phyloP scores from a whole-genome alignment of 2,797 vertebrate species.

The Streptopelia turtur region DNA sequence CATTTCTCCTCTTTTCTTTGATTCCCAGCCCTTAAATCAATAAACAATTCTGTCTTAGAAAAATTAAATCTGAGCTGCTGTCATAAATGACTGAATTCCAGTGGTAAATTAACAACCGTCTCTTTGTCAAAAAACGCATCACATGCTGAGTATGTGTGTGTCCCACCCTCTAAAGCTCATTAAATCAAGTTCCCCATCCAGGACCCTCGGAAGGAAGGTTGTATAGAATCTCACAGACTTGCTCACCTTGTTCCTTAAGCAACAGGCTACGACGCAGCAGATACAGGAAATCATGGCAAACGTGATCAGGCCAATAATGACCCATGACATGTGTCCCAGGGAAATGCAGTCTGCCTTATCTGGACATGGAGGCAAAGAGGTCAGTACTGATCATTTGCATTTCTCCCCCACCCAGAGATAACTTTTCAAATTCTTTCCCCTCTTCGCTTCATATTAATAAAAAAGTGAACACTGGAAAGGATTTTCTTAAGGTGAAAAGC shows the following conservation, averaged over 20 bases:
- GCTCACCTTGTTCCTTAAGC: constrained; percentile 74
- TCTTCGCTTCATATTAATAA: background rate
- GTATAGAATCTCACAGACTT: background rate
- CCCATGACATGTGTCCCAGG: constrained; percentile 51
- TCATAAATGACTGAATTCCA: constrained; percentile 1
- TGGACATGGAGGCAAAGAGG: background rate
- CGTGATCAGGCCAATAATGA: constrained; percentile 47
- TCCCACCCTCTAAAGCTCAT: background rate
- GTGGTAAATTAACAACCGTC: constrained; percentile 9
- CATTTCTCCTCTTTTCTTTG: background rate
- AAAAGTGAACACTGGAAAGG: background rate
- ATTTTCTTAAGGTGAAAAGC: background rate
- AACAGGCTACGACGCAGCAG: constrained; percentile 43
- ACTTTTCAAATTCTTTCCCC: background rate
- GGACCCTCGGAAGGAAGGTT: background rate
- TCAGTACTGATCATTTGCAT: background rate
- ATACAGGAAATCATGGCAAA: constrained; percentile 34
- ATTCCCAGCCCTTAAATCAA: constrained; percentile 38
- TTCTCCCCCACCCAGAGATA: fast-evolving
- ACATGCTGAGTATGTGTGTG: background rate
- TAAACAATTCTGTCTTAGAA: constrained; percentile 16
- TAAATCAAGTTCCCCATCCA: background rate
- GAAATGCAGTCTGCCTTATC: constrained; percentile 70
- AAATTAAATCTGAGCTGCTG: constrained; percentile 43
- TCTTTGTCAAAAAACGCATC: constrained; percentile 26